Base-by-base conservation (phyloP, 2,888 invertebrate genomes). In the Phania funesta region DNA sequence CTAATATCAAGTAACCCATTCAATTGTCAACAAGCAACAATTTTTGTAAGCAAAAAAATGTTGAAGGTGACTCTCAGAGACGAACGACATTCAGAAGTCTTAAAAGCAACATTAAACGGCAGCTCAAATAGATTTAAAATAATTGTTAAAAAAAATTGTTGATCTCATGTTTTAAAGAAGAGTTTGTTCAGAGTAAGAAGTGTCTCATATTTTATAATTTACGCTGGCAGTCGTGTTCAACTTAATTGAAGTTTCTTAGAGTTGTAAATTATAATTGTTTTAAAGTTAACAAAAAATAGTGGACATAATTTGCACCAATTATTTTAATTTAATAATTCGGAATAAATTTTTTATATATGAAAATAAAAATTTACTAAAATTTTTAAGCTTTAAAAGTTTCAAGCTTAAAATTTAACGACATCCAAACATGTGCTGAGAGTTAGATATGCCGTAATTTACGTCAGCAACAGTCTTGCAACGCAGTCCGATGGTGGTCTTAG, bases 81-180 rank as follows among this genome's bases (percentile, higher is more conserved):
- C 24, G 56, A 35, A 65, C 58, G 46, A 60, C 76, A 75, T 70
- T 74, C 82, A 78, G 78, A 84, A 77, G 73, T 80, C 74, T 67
- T 4, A 73, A 54, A 80, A 77, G 46, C 58, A 48, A 20, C 60
- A 76, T 83, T 80, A 84, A 75, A 84, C 79, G 62, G 78, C 80
- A 80, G 83, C 79, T 74, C 5, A 81, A 74, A 48, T 64, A 74
- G 54, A 84, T 77, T 83, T 77, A 79, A 80, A 81, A 80, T 75
- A 77, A 76, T 77, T 80, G 52, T 56, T 44, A 32, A 62, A 8
- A 26, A 35, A 26, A 35, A 7, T 22, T 18, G 29, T 6, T 18
- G 50, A 44, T 50, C 38, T 20, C 0, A 18, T 38, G 5, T 26
- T 26, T 24, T 9, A 16, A 29, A 54, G 9, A 24, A 26, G 38